Base-by-base conservation (phyloP, 1,140 invertebrate species). In the Heliconius hewitsoni region DNA sequence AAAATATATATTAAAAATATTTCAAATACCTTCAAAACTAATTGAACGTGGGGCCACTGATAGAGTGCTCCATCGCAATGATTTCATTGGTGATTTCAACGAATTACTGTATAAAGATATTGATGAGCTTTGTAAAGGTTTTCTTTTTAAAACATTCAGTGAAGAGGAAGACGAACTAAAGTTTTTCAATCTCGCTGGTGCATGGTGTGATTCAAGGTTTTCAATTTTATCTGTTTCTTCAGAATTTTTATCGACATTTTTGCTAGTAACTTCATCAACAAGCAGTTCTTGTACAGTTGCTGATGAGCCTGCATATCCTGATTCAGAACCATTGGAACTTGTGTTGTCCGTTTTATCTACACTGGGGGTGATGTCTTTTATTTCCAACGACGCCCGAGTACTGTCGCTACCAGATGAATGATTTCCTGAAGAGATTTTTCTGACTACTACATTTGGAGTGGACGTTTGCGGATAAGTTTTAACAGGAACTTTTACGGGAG, bases 291-390 rank as follows among this genome's bases (percentile, higher is more conserved):
- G 83, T 46, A 88, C 82, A 42, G 86, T 86, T n/a, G 80, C 82
- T 52, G 83, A 85, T n/a, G 91, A 93, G 42, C 89, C 89, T 79
- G 87, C 83, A 66, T 90, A 91, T 19, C 88, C 90, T 66, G 91
- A 91, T 83, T 93, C 92, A 55, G 91, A 91, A 50, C 85, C 86
- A 74, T 83, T 88, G 9, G 86, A 88, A 83, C 88, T 91, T 18
- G 77, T 74, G 74, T 84, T 85, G 76, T 91, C 87, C n/a, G 81
- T 76, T 87, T 87, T 88, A 75, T 90, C 88, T 73, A 71, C 73
- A 70, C 37, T 77, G 55, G 75, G 30, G 78, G 30, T 52, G 34
- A 77, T 79, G 57, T 87, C 79, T 78, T 82, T 86, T 30, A 71
- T 84, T 70, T 87, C 82, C 55, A 76, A 55, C n/a, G 81, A 66